These are phyloP conservation scores for Drosophila hawaiiensis DNA, from an alignment of 2,888 invertebrate genomes.

Conservation along the genomic window DNA sequence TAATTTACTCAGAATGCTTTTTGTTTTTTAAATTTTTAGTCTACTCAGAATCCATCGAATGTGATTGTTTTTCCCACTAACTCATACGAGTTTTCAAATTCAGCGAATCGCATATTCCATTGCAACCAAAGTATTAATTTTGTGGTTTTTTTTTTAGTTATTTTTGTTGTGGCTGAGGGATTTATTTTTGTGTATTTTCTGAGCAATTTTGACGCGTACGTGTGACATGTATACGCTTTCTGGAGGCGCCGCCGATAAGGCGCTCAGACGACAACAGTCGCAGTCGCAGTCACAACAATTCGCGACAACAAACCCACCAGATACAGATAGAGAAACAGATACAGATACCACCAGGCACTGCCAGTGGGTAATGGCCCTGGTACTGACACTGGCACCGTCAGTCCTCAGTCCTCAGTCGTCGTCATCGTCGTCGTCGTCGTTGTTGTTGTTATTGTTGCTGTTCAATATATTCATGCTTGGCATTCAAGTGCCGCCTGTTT, in stretches of 20 bases:
- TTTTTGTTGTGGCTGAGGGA: slow-evolving; percentile 24
- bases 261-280: slow-evolving; percentile 40
- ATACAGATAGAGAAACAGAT: slow-evolving; percentile 50
- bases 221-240: slow-evolving; percentile 72
- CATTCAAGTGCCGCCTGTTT: slow-evolving; percentile 54
- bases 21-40: not conserved
- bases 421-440: slow-evolving; percentile 31
- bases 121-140: slow-evolving; percentile 35
- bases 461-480: slow-evolving; percentile 30
- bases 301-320: slow-evolving; percentile 69
- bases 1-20: not conserved
- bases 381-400: slow-evolving; percentile 32
- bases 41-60: not conserved
- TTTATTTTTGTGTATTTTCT: slow-evolving; percentile 50
- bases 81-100: slow-evolving; percentile 8
- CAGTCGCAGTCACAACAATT: slow-evolving; percentile 12
- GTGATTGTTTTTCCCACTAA: not conserved
- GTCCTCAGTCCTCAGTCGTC: slow-evolving; percentile 64
- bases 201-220: slow-evolving; percentile 74
- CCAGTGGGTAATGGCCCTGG: slow-evolving; percentile 18
- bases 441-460: not conserved
- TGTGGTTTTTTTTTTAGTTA: slow-evolving; percentile 39
- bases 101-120: slow-evolving; percentile 37
- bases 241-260: slow-evolving; percentile 79
- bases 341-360: slow-evolving; percentile 7